Evolutionary conservation across 37 sponge, comb jelly and placozoan genomes (phyloP), one percentile per base, ranked within the genome.

Genomic region (Petrosia ficiformis): DNA sequence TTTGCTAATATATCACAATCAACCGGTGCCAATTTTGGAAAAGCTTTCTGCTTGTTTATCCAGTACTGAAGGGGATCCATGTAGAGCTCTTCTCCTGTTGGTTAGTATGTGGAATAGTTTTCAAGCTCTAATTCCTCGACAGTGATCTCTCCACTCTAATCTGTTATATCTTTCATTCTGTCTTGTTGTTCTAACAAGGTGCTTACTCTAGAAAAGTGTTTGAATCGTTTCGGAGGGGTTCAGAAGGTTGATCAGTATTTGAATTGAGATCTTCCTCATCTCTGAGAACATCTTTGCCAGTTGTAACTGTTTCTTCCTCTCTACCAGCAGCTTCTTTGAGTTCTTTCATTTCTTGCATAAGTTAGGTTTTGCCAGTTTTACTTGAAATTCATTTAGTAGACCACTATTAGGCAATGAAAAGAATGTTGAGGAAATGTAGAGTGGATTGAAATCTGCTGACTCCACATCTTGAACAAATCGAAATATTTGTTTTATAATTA

Each of bases 1-100:
- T 25, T 42, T 31, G 72, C 4, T 21, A 71, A 25, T 4, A 71
- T 71, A 25, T 71, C 72, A 71, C 72, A 71, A 16, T 44, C 72
- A 42, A 71, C 72, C 19, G 52, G 52, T 41, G 72, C 32, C 52
- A 71, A 11, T 4, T 42, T 3, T 11, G 72, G 72, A 42, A 24
- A 71, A 4, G 3, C 10, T 24, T 37, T 42, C 24, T 33, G 4
- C n/a, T 28, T n/a, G 37, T 71, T 71, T 42, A 71, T 42, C 72
- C 72, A 71, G 25, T 42, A 71, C 10, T 25, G 29, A 71, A 71
- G n/a, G 4, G 72, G 72, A 31, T 71, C 72, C 28, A 42, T 29
- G 29, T 71, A 16, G 6, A 71, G 11, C 11, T 71, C 72, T 21
- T 71, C 72, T 6, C 19, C 30, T n/a, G 44, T 42, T 31, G 44